A percentile compares a stretch with the other conserved stretches of the same genome.
These are phyloP conservation scores for Sminthopsis crassicaudata DNA, from an alignment of 2,113 vertebrate genomes.

Conservation along the genomic window DNA sequence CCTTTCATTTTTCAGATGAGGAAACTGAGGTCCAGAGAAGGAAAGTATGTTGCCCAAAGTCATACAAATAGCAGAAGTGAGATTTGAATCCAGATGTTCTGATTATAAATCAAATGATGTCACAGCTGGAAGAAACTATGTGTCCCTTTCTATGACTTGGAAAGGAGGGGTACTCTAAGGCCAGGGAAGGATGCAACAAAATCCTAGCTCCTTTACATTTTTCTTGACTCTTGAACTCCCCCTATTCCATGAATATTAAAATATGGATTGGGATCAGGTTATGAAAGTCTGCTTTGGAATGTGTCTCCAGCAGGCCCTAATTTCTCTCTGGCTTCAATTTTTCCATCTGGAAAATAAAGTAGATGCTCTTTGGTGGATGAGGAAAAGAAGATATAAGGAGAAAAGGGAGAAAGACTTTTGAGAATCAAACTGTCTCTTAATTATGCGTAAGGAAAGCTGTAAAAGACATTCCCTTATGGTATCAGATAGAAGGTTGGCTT, in stretches of 20 bases:
- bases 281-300: background rate
- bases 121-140: background rate
- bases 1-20: background rate
- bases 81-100: background rate
- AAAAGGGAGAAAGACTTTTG: background rate
- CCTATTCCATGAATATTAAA: background rate
- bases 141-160: background rate
- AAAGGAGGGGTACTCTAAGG: background rate
- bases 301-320: background rate
- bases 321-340: background rate
- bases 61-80: background rate
- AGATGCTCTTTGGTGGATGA: background rate
- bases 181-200: background rate
- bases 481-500: background rate
- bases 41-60: background rate
- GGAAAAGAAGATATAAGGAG: background rate
- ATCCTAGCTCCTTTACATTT: background rate
- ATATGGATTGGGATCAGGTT: background rate
- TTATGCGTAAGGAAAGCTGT: background rate
- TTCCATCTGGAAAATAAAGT: background rate
- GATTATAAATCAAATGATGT: background rate
- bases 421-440: background rate
- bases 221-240: background rate
- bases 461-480: background rate
- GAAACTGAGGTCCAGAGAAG: background rate